A percentile compares a stretch with the other conserved stretches of the same genome.
phyloP scores from a whole-genome alignment of 2,888 invertebrate species.

The Abrostola triplasia region DNA sequence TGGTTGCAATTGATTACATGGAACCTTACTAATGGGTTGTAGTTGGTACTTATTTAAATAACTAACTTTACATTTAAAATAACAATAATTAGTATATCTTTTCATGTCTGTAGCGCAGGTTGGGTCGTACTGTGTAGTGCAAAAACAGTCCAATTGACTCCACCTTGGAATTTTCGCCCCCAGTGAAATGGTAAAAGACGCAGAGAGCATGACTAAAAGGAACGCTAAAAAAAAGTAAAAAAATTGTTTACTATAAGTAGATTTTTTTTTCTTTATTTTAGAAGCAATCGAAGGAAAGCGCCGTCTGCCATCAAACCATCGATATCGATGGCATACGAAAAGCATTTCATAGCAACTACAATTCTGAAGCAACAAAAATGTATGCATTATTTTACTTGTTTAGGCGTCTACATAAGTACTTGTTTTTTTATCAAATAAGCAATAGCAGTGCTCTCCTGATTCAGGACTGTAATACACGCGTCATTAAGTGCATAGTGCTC shows the following conservation, averaged over 20 bases:
- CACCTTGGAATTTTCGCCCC: slow-evolving; percentile 38
- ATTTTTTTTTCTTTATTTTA: no score
- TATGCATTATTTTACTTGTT: no score
- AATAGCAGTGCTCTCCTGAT: no score
- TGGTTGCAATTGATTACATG: slow-evolving; percentile 55
- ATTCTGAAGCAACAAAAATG: no score
- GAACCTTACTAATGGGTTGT: slow-evolving; percentile 36
- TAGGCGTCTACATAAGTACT: no score
- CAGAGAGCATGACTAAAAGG: slow-evolving; percentile 39
- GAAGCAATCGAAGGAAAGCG: no score
- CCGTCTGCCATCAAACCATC: no score
- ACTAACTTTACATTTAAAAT: slow-evolving; percentile 53
- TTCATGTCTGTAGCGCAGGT: slow-evolving; percentile 60
- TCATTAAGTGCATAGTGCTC: no score
- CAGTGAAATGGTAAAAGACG: slow-evolving; percentile 11
- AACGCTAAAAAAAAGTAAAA: slow-evolving; percentile 45
- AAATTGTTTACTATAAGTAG: not conserved
- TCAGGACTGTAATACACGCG: no score
- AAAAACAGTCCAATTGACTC: slow-evolving; percentile 55
- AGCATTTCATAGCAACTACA: no score
- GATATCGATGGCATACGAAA: no score
- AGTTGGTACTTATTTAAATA: slow-evolving; percentile 47
- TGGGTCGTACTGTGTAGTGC: slow-evolving; percentile 66
- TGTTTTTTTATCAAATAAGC: no score
- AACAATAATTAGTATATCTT: slow-evolving; percentile 64